Base-by-base conservation (phyloP, 2,113 vertebrate species). In the Heliornis fulica region DNA sequence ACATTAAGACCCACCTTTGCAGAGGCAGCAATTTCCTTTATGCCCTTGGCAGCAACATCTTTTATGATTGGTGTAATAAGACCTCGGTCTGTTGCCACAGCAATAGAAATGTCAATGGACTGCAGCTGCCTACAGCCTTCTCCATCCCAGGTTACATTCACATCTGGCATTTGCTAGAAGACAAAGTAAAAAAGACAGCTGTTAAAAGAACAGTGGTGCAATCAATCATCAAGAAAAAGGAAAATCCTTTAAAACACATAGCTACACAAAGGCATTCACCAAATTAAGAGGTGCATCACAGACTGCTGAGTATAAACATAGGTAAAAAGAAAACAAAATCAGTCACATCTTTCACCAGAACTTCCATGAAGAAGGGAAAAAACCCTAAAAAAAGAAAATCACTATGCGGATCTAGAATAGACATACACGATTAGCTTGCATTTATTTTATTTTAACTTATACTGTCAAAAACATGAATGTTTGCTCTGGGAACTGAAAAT, bases 21-120 rank as follows among this genome's bases (percentile, higher is more conserved):
- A 76, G 98, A 98, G 46, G 98, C 96, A 41, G 99, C 98, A 65
- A 99, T 99, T 97, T 99, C 99, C 93, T 97, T 96, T 66, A 99
- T 97, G 61, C 99, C 99, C 96, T 99, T 99, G 93, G 97, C 95
- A 54, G 98, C 98, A 57, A 98, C 99, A 93, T 99, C 98, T 96
- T 97, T 99, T 95, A 99, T 99, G 97, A 99, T 98, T 22, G 99
- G 99, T 9, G 99, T 99, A 90, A 99, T 99, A 83, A 99, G 98
- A 85, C 99, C 99, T 92, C 97, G 98, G 61, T 99, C 98, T 2
- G 99, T 99, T 48, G 99, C 99, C 94, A 99, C 99, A 38, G 99
- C 99, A 57, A 99, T 98, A 71, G 99, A 98, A 91, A 99, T 99
- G 95, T 99, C 98, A 94, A 99, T 97, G 50, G 97, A 99, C 70